Conservation (phyloP, 1,140 invertebrate species). For the Cotesia typhae region DNA sequence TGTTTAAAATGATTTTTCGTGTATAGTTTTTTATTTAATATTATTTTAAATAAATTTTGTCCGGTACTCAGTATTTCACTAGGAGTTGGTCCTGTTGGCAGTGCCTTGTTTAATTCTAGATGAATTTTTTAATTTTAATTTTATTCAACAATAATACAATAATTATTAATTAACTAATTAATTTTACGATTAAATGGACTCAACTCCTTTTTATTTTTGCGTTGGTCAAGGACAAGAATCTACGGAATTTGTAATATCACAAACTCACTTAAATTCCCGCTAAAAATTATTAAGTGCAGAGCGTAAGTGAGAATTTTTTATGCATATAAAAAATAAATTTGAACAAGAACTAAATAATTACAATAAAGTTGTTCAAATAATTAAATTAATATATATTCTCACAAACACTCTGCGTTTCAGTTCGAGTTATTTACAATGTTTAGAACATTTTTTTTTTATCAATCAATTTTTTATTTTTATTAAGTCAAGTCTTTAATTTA, state of each 20-base stretch:
- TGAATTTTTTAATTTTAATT: not conserved
- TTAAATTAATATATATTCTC: conserved; percentile 23
- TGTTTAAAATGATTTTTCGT: conserved; percentile 9
- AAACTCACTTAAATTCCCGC: conserved; percentile 2
- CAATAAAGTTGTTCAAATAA: not conserved
- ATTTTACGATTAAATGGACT: conserved; percentile 12
- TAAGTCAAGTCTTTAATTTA: conserved; percentile 17
- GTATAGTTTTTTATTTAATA: conserved; percentile 25
- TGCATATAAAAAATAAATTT: not conserved
- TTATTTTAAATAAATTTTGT: conserved; percentile 34
- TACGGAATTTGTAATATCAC: not conserved
- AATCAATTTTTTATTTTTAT: conserved; percentile 5
- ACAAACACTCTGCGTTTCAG: conserved; percentile 32
- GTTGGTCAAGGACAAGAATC: not conserved
- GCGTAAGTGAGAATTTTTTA: conserved; percentile 24
- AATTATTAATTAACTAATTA: conserved; percentile 6
- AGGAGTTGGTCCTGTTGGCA: conserved; percentile 60
- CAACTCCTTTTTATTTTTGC: conserved; percentile 2
- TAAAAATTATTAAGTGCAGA: conserved; percentile 7
- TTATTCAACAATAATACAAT: not conserved
- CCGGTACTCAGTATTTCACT: conserved; percentile 22
- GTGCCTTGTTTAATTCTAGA: conserved; percentile 52
- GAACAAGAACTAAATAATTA: not conserved
- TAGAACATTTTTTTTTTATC: conserved; percentile 17
- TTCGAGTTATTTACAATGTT: conserved; percentile 39